Evolutionary conservation across 2,797 vertebrate species (phyloP), one percentile per base, ranked within the genome.

Genomic region (Acipenser oxyrinchus): DNA sequence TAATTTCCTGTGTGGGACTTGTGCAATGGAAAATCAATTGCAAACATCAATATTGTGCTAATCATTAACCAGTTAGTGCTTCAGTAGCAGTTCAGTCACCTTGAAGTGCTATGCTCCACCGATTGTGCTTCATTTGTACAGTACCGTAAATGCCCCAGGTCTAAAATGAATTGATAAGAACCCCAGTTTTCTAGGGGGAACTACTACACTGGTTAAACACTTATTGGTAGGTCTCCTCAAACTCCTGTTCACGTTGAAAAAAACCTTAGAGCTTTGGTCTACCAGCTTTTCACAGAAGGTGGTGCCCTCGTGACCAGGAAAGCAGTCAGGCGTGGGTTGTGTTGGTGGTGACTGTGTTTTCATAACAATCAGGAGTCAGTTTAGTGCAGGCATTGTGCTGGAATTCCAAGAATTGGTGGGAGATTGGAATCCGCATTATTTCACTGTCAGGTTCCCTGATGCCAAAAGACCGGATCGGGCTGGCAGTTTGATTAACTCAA

Each of bases 331-430:
- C 23, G 23, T 37, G 23, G 23, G 23, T 37, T 37, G 23, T 37
- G 23, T 37, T 37, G 70, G 71, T 60, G 73, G 70, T 49, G 72
- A 62, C 68, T 68, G 75, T 62, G 65, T 77, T 71, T 78, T 64
- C 67, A 66, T 75, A 50, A 51, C 51, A 51, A 18, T 62, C 75
- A 78, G 73, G 75, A 73, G 79, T 37, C 23, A 81, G 52, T 72
- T 79, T 75, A 77, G 74, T 68, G 71, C 72, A 18, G 65, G 48
- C 70, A 69, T 71, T 69, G 74, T 75, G 65, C 66, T 73, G 81
- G 80, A 82, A 85, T 87, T 79, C 71, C 70, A 74, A 75, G 78
- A 85, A 83, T 83, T 71, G 73, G 72, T 77, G 69, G 64, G 70
- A 13, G 75, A 70, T 71, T 68, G 70, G 69, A 79, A 83, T 84